phyloP scores from a whole-genome alignment of 1,140 invertebrate species.

The Dysdera silvatica region DNA sequence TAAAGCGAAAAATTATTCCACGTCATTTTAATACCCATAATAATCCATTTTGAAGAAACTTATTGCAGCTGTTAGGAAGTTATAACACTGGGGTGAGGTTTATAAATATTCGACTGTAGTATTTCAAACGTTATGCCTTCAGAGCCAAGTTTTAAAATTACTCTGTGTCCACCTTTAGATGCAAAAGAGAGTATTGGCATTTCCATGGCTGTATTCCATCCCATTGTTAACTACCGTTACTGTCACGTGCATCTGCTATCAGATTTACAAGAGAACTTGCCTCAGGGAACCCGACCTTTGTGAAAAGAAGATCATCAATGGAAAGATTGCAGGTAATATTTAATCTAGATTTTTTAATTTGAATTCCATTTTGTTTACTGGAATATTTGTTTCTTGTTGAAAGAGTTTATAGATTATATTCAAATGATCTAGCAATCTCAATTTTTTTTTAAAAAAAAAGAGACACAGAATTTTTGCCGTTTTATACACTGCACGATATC shows the following conservation, averaged over 20 bases:
- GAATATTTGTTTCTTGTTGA: background rate
- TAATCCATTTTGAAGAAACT: no score
- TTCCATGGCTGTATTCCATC: constrained; percentile 28
- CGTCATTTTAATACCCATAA: no score
- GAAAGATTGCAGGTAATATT: constrained; percentile 1
- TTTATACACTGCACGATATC: no score
- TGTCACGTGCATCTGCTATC: constrained; percentile 20
- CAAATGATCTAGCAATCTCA: background rate
- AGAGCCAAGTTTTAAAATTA: no score
- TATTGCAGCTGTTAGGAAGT: no score
- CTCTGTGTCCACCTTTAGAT: background rate
- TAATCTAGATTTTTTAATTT: background rate
- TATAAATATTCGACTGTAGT: no score
- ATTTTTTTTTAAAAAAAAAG: no score
- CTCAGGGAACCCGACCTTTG: constrained; percentile 18
- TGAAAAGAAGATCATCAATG: constrained; percentile 23
- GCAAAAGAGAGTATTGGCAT: constrained; percentile 25
- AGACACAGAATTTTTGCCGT: no score
- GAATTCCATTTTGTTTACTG: background rate
- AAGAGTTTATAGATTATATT: background rate
- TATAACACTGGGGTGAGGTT: no score
- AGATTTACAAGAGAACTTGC: constrained; percentile 26
- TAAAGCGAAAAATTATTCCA: no score
- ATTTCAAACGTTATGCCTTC: no score
- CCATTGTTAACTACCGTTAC: constrained; percentile 24